Percentiles rank a stretch among this genome's conserved stretches.
phyloP scores from a whole-genome alignment of 2,113 vertebrate species.

The Xiphophorus couchianus region DNA sequence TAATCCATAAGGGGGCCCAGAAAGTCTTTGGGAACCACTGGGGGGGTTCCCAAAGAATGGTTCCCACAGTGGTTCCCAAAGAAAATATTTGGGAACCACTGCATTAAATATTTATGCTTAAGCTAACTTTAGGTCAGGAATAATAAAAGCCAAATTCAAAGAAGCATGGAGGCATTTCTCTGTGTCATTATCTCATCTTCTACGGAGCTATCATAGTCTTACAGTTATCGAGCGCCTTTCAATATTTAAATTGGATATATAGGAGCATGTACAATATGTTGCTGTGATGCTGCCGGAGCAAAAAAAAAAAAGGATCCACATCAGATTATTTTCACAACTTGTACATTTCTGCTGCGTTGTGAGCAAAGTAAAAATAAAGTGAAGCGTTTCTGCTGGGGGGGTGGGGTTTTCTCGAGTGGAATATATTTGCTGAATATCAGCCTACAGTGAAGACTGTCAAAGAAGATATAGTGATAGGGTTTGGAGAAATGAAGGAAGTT shows the following conservation, averaged over 20 bases:
- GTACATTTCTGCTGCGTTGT: conserved; percentile 24
- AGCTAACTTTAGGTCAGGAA: not conserved
- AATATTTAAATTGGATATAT: not conserved
- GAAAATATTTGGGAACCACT: too few species aligned
- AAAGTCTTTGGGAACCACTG: too few species aligned
- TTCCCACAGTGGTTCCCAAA: too few species aligned
- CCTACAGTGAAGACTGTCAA: conserved; percentile 37
- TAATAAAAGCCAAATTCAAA: too few species aligned
- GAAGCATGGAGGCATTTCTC: not conserved
- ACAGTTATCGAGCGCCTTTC: conserved; percentile 7
- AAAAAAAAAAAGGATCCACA: not conserved
- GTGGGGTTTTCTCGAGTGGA: conserved; percentile 6
- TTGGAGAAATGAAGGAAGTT: conserved; percentile 43
- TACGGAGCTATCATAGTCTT: not conserved
- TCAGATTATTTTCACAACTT: conserved; percentile 16
- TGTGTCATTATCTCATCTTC: conserved; percentile 14
- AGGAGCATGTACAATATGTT: not conserved
- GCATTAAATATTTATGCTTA: conserved; percentile 1
- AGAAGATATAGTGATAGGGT: conserved; percentile 33
- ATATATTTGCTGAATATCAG: conserved; percentile 44
- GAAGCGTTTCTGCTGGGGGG: not conserved
- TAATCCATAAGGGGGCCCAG: too few species aligned
- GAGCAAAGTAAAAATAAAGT: conserved; percentile 32
- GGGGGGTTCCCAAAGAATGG: too few species aligned
- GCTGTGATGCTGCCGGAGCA: not conserved